phyloP scores from a whole-genome alignment of 2,113 vertebrate genomes.

The Aplodontia rufa region DNA sequence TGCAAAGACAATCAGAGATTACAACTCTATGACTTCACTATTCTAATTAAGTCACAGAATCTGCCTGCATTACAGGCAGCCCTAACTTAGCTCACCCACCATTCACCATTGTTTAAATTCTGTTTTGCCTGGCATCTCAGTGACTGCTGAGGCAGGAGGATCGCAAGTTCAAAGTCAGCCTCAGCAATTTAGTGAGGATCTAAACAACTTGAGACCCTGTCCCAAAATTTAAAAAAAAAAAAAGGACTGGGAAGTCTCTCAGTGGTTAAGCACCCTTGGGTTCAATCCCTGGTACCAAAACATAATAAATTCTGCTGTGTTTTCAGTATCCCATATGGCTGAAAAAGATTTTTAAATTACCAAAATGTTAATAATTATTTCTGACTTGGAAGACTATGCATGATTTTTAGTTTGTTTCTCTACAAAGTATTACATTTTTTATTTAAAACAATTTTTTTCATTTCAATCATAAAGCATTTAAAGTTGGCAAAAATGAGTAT shows the following conservation, averaged over 20 bases:
- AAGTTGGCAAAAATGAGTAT: background rate
- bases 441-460: background rate
- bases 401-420: background rate
- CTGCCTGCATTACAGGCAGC: background rate
- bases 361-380: conserved; percentile 42
- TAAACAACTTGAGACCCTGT: too few species aligned
- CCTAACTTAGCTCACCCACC: background rate
- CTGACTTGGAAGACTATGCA: background rate
- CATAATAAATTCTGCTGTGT: background rate
- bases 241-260: too few species aligned
- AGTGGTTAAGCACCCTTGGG: too few species aligned
- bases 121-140: too few species aligned
- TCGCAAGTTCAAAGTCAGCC: too few species aligned
- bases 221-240: too few species aligned
- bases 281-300: too few species aligned
- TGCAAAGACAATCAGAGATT: background rate
- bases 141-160: too few species aligned
- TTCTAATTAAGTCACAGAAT: background rate
- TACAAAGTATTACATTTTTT: conserved; percentile 45
- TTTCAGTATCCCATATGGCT: conserved; percentile 15
- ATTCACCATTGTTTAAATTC: conserved; percentile 7
- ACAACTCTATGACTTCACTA: background rate
- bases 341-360: too few species aligned
- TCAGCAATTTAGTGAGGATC: too few species aligned
- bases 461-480: conserved; percentile 27